These are phyloP conservation scores for Philotrypesis tridentata DNA, from an alignment of 1,140 invertebrate genomes.

Conservation along the genomic window DNA sequence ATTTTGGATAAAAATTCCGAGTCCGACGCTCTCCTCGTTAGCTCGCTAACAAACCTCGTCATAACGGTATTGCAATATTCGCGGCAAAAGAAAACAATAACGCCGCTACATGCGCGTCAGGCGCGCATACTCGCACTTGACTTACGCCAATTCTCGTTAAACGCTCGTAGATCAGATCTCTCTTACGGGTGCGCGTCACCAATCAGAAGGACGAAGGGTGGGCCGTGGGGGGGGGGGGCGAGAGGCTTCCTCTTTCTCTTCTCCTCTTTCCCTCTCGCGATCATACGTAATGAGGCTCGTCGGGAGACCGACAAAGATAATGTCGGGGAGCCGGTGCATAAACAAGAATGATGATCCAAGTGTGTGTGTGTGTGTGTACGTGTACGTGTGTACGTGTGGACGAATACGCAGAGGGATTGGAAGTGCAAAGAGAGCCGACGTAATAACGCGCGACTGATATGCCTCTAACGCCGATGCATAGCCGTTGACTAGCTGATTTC, in stretches of 20 bases:
- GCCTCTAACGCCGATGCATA: not conserved
- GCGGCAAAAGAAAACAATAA: not conserved
- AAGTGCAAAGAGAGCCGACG: conserved; percentile 11
- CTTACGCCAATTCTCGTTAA: conserved; percentile 63
- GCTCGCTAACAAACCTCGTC: no score
- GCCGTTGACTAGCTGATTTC: conserved; percentile 14
- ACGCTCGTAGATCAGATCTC: conserved; percentile 56
- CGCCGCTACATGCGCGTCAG: no score
- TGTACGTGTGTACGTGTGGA: no score
- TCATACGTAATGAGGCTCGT: conserved; percentile 41
- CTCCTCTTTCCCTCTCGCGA: conserved; percentile 29
- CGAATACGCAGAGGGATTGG: not conserved
- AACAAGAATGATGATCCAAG: conserved; percentile 36
- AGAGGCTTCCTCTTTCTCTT: conserved; percentile 32
- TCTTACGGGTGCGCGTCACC: not conserved
- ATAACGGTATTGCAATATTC: not conserved
- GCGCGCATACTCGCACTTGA: conserved; percentile 53
- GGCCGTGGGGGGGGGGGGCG: no score
- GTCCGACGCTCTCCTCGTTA: no score
- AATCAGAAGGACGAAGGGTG: not conserved
- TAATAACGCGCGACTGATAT: conserved; percentile 9
- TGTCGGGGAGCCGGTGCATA: conserved; percentile 16
- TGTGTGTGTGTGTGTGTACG: no score
- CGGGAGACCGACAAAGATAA: conserved; percentile 36
- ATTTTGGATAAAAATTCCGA: no score